Evolutionary conservation across 1,140 invertebrate species (phyloP).

Genomic region (Leptinotarsa defecta): DNA sequence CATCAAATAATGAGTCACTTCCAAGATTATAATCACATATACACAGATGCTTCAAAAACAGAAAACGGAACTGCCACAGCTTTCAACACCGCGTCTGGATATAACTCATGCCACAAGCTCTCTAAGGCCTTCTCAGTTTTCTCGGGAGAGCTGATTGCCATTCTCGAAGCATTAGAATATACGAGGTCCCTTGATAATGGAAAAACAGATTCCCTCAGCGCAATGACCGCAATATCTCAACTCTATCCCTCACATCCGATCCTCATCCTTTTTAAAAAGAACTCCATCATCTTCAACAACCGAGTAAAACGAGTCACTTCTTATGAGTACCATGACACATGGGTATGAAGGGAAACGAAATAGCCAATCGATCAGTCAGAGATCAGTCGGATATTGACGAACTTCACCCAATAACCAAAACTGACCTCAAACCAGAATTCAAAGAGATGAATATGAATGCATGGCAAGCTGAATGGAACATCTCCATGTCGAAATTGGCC

Average conservation of each 20-base stretch:
- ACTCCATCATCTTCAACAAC: background rate
- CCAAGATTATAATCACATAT: no score
- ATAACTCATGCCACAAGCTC: background rate
- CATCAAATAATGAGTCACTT: no score
- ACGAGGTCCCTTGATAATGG: background rate
- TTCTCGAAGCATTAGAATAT: background rate
- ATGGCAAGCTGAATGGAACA: no score
- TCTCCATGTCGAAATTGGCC: background rate
- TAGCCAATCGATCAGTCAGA: background rate
- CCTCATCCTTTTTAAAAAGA: background rate
- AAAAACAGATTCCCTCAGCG: background rate
- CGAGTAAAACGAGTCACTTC: no score
- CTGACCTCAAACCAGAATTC: background rate
- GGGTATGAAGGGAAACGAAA: background rate
- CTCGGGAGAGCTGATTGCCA: background rate
- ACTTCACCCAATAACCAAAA: background rate
- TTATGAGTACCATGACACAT: no score
- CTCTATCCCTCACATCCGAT: background rate
- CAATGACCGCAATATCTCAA: no score
- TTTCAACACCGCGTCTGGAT: no score
- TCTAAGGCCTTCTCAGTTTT: no score
- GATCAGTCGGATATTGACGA: background rate
- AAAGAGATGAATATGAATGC: background rate
- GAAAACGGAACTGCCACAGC: no score
- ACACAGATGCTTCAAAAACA: no score